Conservation (phyloP, 2,797 vertebrate genomes). For the Cirrhinus molitorella region DNA sequence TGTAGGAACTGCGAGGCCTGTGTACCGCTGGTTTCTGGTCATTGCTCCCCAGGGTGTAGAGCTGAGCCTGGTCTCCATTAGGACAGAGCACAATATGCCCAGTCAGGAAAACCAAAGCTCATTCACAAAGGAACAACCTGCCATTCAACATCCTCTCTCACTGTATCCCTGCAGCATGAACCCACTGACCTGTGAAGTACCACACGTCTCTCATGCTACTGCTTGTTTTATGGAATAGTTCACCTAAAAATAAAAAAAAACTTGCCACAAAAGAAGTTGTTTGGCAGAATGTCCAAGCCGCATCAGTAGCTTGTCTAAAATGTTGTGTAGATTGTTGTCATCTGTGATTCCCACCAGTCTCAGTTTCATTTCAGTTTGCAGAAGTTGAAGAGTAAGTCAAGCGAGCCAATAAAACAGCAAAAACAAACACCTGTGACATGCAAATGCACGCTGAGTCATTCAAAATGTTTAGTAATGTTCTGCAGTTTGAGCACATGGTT, state of each 20-base stretch:
- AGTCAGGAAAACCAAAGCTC: conserved; percentile 40
- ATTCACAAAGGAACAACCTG: conserved; percentile 39
- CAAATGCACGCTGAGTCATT: neutral
- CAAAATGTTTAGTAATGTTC: neutral
- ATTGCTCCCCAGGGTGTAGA: conserved; percentile 30
- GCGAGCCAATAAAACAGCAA: neutral
- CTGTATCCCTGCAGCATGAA: neutral
- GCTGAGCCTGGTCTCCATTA: conserved; percentile 39
- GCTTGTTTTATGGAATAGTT: neutral
- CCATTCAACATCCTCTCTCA: conserved; percentile 16
- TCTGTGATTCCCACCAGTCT: neutral
- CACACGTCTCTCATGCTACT: neutral
- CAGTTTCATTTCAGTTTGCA: neutral
- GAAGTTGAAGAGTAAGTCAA: neutral
- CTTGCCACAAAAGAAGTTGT: neutral
- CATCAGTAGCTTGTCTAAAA: neutral
- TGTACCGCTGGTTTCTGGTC: conserved; percentile 20
- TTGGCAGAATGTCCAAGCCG: neutral
- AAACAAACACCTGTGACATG: neutral
- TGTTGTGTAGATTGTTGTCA: neutral
- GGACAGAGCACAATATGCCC: conserved; percentile 39
- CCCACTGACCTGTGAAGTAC: conserved; percentile 14
- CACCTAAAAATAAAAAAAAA: neutral
- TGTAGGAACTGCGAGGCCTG: conserved; percentile 6
- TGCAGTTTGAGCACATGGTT: neutral